Conservation (phyloP, 2,888 invertebrate genomes). For the Neocrepidodera transversa region DNA sequence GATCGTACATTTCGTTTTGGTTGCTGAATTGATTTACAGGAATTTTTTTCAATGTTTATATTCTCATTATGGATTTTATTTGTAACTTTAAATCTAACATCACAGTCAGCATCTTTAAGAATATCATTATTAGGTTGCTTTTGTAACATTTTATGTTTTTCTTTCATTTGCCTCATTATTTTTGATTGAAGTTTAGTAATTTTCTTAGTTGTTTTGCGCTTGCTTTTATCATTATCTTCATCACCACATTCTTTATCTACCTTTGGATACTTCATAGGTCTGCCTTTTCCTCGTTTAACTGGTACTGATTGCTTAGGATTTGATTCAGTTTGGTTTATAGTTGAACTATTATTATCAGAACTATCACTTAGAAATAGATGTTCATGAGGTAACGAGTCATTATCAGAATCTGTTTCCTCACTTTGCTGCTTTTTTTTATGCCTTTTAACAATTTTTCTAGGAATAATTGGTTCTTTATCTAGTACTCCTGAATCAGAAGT, state of each 20-base stretch:
- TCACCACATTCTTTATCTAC: not conserved
- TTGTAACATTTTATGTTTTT: constrained; percentile 29
- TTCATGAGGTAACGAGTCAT: not conserved
- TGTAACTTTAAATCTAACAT: constrained; percentile 20
- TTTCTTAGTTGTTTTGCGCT: constrained; percentile 13
- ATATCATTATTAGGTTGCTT: not conserved
- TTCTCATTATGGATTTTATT: constrained; percentile 9
- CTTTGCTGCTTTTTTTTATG: not conserved
- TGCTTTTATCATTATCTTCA: not conserved
- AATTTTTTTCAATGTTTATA: not conserved
- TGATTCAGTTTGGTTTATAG: not conserved
- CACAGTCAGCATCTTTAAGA: constrained; percentile 11
- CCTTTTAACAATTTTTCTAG: not conserved
- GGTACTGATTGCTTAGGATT: not conserved
- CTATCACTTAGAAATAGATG: not conserved
- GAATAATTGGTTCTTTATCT: not conserved
- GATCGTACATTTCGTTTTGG: too few species aligned
- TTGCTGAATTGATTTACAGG: too few species aligned
- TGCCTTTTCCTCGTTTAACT: constrained; percentile 12
- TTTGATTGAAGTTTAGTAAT: constrained; percentile 31
- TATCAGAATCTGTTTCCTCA: not conserved
- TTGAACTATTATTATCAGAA: not conserved
- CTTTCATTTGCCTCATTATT: constrained; percentile 30
- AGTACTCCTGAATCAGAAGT: not conserved
- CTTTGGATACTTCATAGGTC: constrained; percentile 12